Conservation (phyloP, 2,113 vertebrate genomes). For the Acrocephalus arundinaceus region DNA sequence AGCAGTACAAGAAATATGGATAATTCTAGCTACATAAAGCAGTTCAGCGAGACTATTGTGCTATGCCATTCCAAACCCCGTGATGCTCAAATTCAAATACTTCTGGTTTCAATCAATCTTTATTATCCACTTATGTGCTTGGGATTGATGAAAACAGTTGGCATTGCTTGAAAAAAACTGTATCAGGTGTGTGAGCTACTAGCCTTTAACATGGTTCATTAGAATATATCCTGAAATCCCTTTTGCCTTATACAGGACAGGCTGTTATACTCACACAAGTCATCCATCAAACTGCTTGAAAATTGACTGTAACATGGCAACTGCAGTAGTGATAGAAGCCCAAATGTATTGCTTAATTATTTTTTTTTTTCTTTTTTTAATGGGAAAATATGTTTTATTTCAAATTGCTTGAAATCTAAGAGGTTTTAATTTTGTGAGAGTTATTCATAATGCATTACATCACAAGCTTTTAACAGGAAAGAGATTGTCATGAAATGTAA, state of each 20-base stretch:
- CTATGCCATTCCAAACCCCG: background rate
- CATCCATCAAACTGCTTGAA: constrained; percentile 81
- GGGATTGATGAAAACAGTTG: constrained; percentile 57
- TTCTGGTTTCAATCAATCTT: constrained; percentile 4
- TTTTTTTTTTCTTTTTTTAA: background rate
- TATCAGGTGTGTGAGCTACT: constrained; percentile 68
- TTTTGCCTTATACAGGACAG: constrained; percentile 75
- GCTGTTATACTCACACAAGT: constrained; percentile 65
- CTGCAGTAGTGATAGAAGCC: constrained; percentile 56
- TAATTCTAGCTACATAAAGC: background rate
- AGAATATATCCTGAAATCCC: constrained; percentile 70
- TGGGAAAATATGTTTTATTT: constrained; percentile 56
- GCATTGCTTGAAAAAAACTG: background rate
- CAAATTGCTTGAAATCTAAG: constrained; percentile 48
- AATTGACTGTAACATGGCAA: constrained; percentile 49
- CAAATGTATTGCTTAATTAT: constrained; percentile 31
- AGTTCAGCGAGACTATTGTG: background rate
- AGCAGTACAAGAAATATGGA: background rate
- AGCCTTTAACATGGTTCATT: constrained; percentile 68
- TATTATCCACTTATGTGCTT: background rate
- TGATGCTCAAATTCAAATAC: constrained; percentile 18
- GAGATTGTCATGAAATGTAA: constrained; percentile 71
- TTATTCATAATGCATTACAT: constrained; percentile 74
- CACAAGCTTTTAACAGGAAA: constrained; percentile 73
- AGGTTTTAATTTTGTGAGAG: constrained; percentile 29